Conservation (phyloP, 2,113 vertebrate species). For the Crotalus helleri region DNA sequence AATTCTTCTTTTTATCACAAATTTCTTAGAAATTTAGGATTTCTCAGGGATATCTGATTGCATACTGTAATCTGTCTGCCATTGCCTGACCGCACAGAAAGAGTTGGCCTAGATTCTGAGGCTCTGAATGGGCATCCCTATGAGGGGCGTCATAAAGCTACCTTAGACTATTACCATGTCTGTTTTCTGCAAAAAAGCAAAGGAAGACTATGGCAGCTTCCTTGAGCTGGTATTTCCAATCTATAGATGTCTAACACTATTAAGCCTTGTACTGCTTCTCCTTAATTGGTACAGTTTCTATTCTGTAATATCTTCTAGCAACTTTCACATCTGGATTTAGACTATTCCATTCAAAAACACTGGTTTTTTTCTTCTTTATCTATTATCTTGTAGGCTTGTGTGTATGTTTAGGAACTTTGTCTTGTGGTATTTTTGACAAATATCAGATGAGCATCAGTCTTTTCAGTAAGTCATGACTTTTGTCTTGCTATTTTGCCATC, state of each 20-base stretch:
- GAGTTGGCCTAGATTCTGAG: not conserved
- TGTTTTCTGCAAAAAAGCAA: slow-evolving; percentile 15
- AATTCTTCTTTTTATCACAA: slow-evolving; percentile 71
- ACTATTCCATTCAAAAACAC: not conserved
- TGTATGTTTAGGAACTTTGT: not conserved
- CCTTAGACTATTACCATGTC: slow-evolving; percentile 21
- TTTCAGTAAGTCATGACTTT: not conserved
- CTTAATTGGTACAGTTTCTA: not conserved
- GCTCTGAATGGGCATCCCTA: slow-evolving; percentile 29
- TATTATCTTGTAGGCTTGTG: not conserved
- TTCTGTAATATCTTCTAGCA: not conserved
- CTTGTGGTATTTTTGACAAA: not conserved
- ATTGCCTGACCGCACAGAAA: not conserved
- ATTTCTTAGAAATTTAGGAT: slow-evolving; percentile 33
- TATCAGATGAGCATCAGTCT: not conserved
- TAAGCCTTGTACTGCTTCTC: slow-evolving; percentile 41
- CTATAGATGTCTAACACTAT: slow-evolving; percentile 18
- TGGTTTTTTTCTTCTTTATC: not conserved
- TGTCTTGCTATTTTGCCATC: not conserved
- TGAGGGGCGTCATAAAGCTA: fast-evolving
- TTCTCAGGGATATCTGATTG: slow-evolving; percentile 39
- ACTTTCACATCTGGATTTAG: not conserved
- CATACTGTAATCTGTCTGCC: not conserved
- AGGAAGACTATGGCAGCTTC: slow-evolving; percentile 27
- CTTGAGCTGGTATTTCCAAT: slow-evolving; percentile 39